A percentile compares a stretch with the other conserved stretches of the same genome.
Evolutionary conservation across 2,888 invertebrate genomes (phyloP).

Genomic region (Notodonta ziczac): DNA sequence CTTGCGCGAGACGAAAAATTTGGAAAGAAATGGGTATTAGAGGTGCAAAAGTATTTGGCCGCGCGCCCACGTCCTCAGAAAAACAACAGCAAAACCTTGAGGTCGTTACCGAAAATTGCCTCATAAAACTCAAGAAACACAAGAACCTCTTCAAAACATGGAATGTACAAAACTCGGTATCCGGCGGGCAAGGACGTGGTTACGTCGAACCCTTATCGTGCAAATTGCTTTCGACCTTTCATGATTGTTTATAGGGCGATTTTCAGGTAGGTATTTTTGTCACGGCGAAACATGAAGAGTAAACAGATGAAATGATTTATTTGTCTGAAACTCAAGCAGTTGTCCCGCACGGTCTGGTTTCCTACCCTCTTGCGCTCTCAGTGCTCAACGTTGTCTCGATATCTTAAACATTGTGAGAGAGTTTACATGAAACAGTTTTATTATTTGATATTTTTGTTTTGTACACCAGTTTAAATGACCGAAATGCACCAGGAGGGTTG

Average conservation of each 20-base stretch:
- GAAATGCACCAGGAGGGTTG: no score
- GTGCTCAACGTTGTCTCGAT: no score
- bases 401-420: no score
- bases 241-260: background rate
- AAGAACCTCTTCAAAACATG: constrained; percentile 1
- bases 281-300: no score
- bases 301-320: no score
- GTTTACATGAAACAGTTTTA: no score
- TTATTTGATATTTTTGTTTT: no score
- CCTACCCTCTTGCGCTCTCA: no score
- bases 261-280: background rate
- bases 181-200: background rate
- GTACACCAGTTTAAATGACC: no score
- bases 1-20: background rate
- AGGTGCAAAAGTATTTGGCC: background rate
- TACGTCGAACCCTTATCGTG: background rate
- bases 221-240: background rate
- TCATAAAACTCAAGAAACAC: background rate
- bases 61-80: background rate
- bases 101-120: constrained; percentile 7
- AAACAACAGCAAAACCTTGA: constrained; percentile 7
- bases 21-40: background rate
- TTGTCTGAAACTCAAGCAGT: no score
- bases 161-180: background rate
- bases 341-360: no score